Conservation (phyloP, 2,888 invertebrate genomes). For the Drosophila niveifrons region DNA sequence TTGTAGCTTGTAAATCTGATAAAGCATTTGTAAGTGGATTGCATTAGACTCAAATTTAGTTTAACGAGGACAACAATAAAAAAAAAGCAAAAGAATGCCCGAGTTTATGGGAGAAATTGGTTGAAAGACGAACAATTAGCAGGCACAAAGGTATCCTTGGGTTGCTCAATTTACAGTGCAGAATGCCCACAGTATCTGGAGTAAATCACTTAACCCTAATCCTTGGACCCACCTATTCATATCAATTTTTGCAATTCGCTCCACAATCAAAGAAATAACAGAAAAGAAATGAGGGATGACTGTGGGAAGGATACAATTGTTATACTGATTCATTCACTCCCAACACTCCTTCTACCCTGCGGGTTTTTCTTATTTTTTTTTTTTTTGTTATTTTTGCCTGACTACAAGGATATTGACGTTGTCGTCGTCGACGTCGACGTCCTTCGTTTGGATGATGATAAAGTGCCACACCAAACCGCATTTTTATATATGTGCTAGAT, state of each 20-base stretch:
- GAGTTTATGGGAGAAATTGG: constrained; percentile 10
- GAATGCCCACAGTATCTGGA: constrained; percentile 41
- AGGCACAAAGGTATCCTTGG: constrained; percentile 44
- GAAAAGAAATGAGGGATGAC: constrained; percentile 21
- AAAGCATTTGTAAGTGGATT: constrained; percentile 66
- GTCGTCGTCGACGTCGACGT: constrained; percentile 38
- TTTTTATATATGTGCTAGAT: constrained; percentile 46
- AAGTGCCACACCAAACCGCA: constrained; percentile 74
- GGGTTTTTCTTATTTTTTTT: constrained; percentile 20
- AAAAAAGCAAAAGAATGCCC: neutral
- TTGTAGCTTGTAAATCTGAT: constrained; percentile 70
- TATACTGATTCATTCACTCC: constrained; percentile 43
- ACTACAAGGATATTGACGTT: constrained; percentile 64
- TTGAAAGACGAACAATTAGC: constrained; percentile 58
- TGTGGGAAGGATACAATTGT: constrained; percentile 53
- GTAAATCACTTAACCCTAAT: constrained; percentile 73
- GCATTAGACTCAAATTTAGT: constrained; percentile 60
- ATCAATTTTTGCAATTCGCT: constrained; percentile 59
- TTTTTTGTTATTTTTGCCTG: constrained; percentile 49
- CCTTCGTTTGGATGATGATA: constrained; percentile 65
- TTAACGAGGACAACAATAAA: constrained; percentile 15
- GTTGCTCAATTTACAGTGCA: constrained; percentile 17
- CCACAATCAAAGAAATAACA: constrained; percentile 34
- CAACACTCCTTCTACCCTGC: neutral
- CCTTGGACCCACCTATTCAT: constrained; percentile 61